phyloP scores from a whole-genome alignment of 2,888 invertebrate species.

The Netelia melanura region DNA sequence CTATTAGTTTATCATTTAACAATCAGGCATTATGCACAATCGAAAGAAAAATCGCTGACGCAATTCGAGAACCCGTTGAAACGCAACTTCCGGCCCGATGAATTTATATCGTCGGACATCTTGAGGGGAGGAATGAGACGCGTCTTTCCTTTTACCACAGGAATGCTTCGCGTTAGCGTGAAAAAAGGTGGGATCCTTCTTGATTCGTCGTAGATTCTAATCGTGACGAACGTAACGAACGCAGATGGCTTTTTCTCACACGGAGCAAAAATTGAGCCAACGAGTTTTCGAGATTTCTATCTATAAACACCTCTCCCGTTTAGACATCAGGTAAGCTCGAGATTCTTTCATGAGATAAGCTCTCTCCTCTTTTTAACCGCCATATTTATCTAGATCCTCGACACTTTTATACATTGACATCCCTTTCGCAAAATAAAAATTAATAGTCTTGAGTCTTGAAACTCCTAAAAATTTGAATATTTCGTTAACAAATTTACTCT shows the following conservation, averaged over 20 bases:
- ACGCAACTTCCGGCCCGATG: slow-evolving; percentile 44
- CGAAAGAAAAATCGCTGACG: slow-evolving; percentile 16
- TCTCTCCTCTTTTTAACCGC: slow-evolving; percentile 10
- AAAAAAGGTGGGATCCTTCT: slow-evolving; percentile 41
- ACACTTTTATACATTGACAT: not conserved
- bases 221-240: slow-evolving; percentile 66
- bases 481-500: not conserved
- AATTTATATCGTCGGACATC: slow-evolving; percentile 56
- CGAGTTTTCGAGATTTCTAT: slow-evolving; percentile 72
- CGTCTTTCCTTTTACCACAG: slow-evolving; percentile 44
- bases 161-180: not conserved
- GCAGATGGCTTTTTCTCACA: slow-evolving; percentile 80
- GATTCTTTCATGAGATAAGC: slow-evolving; percentile 54
- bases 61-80: slow-evolving; percentile 28
- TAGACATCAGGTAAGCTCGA: slow-evolving; percentile 35
- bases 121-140: slow-evolving; percentile 40
- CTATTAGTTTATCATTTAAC: slow-evolving; percentile 28
- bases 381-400: slow-evolving; percentile 21
- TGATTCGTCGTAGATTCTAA: slow-evolving; percentile 74
- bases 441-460: not conserved
- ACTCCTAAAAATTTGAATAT: not conserved
- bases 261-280: slow-evolving; percentile 58
- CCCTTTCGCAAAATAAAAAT: not conserved
- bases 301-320: slow-evolving; percentile 66
- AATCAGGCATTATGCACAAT: slow-evolving; percentile 12